These are phyloP conservation scores for Rhincodon typus DNA, from an alignment of 2,797 vertebrate genomes.

Conservation along the genomic window DNA sequence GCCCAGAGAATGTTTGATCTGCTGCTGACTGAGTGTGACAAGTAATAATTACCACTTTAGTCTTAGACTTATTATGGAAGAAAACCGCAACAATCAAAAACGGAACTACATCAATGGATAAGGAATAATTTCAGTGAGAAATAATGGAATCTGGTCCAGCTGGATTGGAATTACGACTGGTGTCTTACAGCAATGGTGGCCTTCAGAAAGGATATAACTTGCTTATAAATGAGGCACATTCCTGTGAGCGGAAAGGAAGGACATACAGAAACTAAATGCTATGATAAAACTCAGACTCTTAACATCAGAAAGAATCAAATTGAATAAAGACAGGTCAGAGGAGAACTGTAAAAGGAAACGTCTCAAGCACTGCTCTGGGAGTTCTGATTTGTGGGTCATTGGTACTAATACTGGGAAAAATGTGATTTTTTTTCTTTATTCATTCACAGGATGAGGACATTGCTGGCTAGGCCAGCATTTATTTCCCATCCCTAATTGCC, in stretches of 20 bases:
- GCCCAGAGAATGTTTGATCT: too few relatives aligned
- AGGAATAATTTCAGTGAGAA: not conserved
- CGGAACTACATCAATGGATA: not conserved
- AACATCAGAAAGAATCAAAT: too few relatives aligned
- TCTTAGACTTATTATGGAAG: not conserved
- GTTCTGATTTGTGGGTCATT: too few relatives aligned
- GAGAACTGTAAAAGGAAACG: not conserved
- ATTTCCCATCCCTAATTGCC: too few relatives aligned
- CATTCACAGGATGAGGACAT: too few relatives aligned
- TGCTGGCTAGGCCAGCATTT: too few relatives aligned
- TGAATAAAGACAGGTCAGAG: not conserved
- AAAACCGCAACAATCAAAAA: not conserved
- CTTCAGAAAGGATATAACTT: not conserved
- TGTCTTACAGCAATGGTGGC: not conserved
- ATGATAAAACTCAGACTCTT: too few relatives aligned
- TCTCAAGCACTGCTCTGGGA: too few relatives aligned
- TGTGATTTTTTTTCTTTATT: too few relatives aligned
- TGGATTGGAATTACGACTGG: not conserved
- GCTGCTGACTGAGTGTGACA: not conserved
- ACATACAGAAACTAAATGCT: too few relatives aligned
- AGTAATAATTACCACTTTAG: not conserved
- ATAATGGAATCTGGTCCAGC: not conserved
- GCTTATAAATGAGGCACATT: not conserved
- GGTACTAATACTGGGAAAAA: too few relatives aligned
- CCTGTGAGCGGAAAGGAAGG: not conserved